Base-by-base conservation (phyloP, 2,797 vertebrate genomes). In the Chrysocyon brachyurus region DNA sequence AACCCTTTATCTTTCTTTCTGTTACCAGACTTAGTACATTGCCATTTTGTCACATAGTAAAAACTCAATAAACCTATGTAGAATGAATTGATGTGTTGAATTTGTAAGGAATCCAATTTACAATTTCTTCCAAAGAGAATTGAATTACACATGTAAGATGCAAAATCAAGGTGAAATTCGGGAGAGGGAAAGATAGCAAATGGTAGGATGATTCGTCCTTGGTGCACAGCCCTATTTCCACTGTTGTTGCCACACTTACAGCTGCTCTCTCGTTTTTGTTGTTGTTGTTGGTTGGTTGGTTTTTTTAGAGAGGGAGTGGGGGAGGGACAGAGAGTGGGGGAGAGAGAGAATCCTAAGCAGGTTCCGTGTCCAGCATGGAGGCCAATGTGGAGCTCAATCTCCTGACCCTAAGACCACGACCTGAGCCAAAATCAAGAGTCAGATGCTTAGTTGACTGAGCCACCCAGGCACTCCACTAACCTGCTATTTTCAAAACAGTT, bases 71-170 rank as follows among this genome's bases (percentile, higher is more conserved):
- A 94, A 85, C 28, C 57, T 95, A 36, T 90, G 40, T 36, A 70
- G 94, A 95, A 87, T 75, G 24, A 82, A 77, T 83, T 56, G 73
- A 89, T 22, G 56, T n/a, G n/a, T 81, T 77, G 85, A 87, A 85
- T 91, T 92, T 92, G 89, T 77, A 33, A 96, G 49, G 40, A 70
- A 87, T 72, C 85, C 77, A 61, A 92, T 94, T 96, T 90, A 84
- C 1, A 85, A 2, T 87, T 91, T 52, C 56, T 64, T 61, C 59
- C 78, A n/a, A 15, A 89, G 79, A 90, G 68, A 83, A 89, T 0
- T 77, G 36, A 94, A 49, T 28, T 82, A 22, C 75, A 56, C 86
- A 61, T 88, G 88, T 79, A 88, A 83, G 90, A 46, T 46, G 17
- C 26, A 87, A 96, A 75, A 87, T 49, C 56, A 57, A 88, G 87